These are phyloP conservation scores for Ceratina calcarata DNA, from an alignment of 1,140 invertebrate species.

Conservation along the genomic window DNA sequence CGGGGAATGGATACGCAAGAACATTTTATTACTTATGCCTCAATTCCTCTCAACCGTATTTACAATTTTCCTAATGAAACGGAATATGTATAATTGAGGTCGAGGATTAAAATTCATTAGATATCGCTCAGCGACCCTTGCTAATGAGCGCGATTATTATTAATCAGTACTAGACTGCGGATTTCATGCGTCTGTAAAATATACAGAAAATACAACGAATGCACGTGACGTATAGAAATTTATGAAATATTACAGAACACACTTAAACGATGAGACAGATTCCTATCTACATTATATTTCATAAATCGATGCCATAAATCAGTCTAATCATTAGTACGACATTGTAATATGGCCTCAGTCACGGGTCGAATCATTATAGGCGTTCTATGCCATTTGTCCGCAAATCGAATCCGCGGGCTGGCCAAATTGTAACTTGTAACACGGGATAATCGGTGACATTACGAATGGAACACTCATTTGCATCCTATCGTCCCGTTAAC, in stretches of 20 bases:
- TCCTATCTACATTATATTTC: too few relatives aligned
- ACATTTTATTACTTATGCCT: neutral
- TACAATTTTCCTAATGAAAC: too few relatives aligned
- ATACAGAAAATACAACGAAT: too few relatives aligned
- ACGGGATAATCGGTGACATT: conserved; percentile 44
- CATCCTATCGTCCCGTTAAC: conserved; percentile 14
- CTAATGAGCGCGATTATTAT: too few relatives aligned
- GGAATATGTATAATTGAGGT: too few relatives aligned
- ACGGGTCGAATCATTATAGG: conserved; percentile 17
- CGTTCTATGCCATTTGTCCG: conserved; percentile 6
- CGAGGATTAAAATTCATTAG: too few relatives aligned
- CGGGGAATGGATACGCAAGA: neutral
- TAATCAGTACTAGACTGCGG: too few relatives aligned
- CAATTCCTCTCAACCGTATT: too few relatives aligned
- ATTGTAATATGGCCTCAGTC: conserved; percentile 12
- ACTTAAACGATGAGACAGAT: neutral
- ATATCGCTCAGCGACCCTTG: too few relatives aligned
- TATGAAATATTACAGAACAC: neutral
- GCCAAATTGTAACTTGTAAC: conserved; percentile 11
- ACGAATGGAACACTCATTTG: conserved; percentile 18
- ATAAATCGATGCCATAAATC: neutral
- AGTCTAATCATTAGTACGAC: conserved; percentile 19
- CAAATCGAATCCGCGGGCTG: conserved; percentile 20
- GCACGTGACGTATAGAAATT: too few relatives aligned
- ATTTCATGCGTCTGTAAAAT: too few relatives aligned